These are phyloP conservation scores for Centruroides vittatus DNA, from an alignment of 1,140 invertebrate species.

Conservation along the genomic window DNA sequence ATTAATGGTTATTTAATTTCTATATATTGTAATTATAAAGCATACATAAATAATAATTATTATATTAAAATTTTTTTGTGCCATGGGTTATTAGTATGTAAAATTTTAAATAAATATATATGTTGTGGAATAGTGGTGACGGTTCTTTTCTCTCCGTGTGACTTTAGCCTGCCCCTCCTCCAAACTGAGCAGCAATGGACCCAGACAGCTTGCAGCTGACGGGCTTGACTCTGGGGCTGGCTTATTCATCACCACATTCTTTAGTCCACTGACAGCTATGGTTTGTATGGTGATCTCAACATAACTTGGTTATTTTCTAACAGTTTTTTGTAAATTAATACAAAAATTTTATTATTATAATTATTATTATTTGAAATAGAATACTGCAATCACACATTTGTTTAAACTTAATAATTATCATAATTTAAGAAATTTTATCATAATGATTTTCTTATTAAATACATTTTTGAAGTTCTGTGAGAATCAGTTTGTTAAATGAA, in stretches of 20 bases:
- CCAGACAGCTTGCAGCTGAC: not conserved
- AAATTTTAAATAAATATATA: too few relatives aligned
- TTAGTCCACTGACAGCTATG: not conserved
- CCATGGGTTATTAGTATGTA: too few relatives aligned
- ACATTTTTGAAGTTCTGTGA: too few relatives aligned
- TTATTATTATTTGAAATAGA: too few relatives aligned
- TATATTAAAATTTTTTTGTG: too few relatives aligned
- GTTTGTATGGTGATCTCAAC: constrained; percentile 4
- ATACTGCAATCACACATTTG: too few relatives aligned
- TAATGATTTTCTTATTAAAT: too few relatives aligned
- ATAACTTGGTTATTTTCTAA: constrained; percentile 15
- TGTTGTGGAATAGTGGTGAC: not conserved
- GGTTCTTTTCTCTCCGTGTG: not conserved
- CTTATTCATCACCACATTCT: not conserved
- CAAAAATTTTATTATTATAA: constrained; percentile 5
- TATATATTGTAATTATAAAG: not conserved
- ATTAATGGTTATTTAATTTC: too few relatives aligned
- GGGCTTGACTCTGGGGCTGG: not conserved
- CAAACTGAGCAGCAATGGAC: not conserved
- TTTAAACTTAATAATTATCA: not conserved
- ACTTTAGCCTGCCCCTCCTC: not conserved
- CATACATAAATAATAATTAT: too few relatives aligned
- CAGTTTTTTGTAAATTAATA: not conserved
- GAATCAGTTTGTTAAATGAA: too few relatives aligned
- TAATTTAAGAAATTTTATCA: not conserved